These are phyloP conservation scores for Pangasius djambal DNA, from an alignment of 2,797 vertebrate species.

Conservation along the genomic window DNA sequence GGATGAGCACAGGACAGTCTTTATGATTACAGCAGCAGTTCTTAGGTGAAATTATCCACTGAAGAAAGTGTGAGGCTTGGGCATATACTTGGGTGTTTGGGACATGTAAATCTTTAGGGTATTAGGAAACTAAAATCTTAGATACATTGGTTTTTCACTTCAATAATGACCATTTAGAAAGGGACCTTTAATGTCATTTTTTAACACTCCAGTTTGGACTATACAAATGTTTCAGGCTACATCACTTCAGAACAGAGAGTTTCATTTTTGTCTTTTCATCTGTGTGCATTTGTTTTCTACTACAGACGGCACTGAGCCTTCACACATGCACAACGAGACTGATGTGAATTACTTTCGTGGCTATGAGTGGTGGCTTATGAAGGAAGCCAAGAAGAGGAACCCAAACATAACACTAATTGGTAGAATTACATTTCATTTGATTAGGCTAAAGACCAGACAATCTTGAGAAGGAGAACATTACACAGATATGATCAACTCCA, in stretches of 20 bases:
- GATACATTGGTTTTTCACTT: not conserved
- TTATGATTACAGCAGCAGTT: not conserved
- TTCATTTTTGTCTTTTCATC: not conserved
- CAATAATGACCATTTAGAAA: not conserved
- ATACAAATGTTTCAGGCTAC: not conserved
- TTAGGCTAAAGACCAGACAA: not conserved
- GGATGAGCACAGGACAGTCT: not conserved
- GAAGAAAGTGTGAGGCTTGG: not conserved
- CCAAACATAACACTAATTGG: constrained; percentile 83
- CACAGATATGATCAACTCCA: not conserved
- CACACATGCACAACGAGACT: constrained; percentile 91
- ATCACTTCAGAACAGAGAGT: not conserved
- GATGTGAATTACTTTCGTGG: constrained; percentile 93
- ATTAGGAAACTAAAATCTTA: not conserved
- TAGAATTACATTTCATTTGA: constrained; percentile 7
- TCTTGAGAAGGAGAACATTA: not conserved
- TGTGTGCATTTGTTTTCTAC: not conserved
- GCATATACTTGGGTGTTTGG: not conserved
- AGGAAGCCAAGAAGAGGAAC: constrained; percentile 95
- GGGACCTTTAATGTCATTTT: not conserved
- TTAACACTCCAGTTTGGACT: not conserved
- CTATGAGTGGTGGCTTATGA: constrained; percentile 99
- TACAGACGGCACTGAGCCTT: constrained; percentile 93
- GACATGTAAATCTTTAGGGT: not conserved
- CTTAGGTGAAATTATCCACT: not conserved